Conservation (phyloP, 2,797 vertebrate genomes). For the Limosa lapponica region DNA sequence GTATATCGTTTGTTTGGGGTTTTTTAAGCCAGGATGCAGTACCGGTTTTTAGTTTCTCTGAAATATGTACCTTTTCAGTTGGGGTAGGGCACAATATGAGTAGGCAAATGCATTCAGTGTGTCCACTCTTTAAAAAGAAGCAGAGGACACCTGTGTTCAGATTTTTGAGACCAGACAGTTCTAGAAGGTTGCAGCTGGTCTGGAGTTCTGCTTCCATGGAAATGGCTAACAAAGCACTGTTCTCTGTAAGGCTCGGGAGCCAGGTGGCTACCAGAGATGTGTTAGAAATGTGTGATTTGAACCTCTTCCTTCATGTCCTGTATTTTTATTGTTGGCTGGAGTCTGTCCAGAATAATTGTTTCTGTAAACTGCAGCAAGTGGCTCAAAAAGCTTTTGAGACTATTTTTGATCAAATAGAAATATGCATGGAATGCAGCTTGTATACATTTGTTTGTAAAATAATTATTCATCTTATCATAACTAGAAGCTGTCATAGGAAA, state of each 20-base stretch:
- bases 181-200: not conserved
- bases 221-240: not conserved
- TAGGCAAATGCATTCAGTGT: not conserved
- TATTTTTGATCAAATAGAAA: not conserved
- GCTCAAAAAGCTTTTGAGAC: not conserved
- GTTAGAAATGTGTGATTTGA: not conserved
- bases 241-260: not conserved
- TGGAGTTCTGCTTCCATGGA: not conserved
- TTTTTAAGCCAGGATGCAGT: not conserved
- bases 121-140: not conserved
- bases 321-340: not conserved
- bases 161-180: not conserved
- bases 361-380: not conserved
- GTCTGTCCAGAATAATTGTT: not conserved
- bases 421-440: not conserved
- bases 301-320: not conserved
- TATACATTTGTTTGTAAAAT: not conserved
- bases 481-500: not conserved
- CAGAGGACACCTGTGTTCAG: not conserved
- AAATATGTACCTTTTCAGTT: not conserved
- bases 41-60: not conserved
- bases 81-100: not conserved
- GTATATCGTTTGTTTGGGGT: fast-evolving
- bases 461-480: not conserved
- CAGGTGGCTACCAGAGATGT: not conserved